Base-by-base conservation (phyloP, 2,797 vertebrate species). In the Rhadinocentrus ornatus region DNA sequence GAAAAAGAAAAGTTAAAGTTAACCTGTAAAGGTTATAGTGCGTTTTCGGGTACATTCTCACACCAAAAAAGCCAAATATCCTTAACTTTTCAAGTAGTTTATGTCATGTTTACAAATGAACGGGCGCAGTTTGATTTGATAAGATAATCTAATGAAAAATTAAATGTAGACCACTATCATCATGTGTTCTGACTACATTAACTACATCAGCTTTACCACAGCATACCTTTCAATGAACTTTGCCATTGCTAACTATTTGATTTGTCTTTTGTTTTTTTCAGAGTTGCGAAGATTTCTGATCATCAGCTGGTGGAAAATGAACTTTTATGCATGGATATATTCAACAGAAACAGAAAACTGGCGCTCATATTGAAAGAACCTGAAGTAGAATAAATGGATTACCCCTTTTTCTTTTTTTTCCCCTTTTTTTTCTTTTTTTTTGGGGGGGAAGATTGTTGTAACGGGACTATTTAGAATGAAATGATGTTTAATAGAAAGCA, bases 301-400 rank as follows among this genome's bases (percentile, higher is more conserved):
- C 82, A 66, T 50, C 83, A 34, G 39, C 75, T 80, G 77, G 76
- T 72, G 88, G 82, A 91, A 80, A 85, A 84, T 68, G 79, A 90
- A 83, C 79, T 44, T 70, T 48, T 75, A 80, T 70, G 74, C 81
- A 78, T 81, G 92, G 85, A 91, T 86, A 86, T 87, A 77, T 84
- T 76, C 80, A 85, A 67, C 74, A 89, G 74, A 85, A 83, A 80
- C 66, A 56, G 79, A 78, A 75, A 77, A 75, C 61, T 22, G 66
- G 69, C 86, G 75, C 79, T 72, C 69, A 69, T 78, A 81, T 80
- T 79, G 79, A 89, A 77, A 83, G 81, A 89, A 75, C 82, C 71
- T 75, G 80, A 90, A 82, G 83, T 90, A 87, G 91, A 90, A 82
- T 89, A 83, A 89, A 89, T 90, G 89, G 86, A 90, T 88, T 93